Conservation (phyloP, 1,140 invertebrate species). For the Conopomorpha cramerella region DNA sequence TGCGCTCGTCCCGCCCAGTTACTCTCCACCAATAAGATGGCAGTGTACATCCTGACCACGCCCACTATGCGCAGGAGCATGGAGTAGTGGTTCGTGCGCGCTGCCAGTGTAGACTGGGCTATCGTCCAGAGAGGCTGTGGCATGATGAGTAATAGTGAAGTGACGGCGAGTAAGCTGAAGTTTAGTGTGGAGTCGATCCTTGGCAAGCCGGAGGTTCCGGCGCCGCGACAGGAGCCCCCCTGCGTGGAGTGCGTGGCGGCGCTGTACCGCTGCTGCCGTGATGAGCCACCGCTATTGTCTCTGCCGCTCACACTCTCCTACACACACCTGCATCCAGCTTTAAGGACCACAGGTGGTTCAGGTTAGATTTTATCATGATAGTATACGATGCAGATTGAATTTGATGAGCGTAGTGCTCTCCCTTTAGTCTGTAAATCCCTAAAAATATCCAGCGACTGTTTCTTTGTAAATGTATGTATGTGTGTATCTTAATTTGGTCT, state of each 20-base stretch:
- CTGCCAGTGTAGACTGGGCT: too few relatives aligned
- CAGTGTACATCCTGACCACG: constrained; percentile 21
- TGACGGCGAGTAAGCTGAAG: constrained; percentile 37
- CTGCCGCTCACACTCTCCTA: constrained; percentile 35
- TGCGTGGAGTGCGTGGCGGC: constrained; percentile 46
- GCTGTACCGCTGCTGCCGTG: constrained; percentile 42
- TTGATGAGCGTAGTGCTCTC: too few relatives aligned
- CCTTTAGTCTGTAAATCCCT: too few relatives aligned
- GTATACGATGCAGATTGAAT: too few relatives aligned
- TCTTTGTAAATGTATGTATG: too few relatives aligned
- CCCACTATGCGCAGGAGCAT: constrained; percentile 34
- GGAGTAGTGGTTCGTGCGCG: constrained; percentile 1
- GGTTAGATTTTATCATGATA: too few relatives aligned
- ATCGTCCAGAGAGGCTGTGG: constrained; percentile 12
- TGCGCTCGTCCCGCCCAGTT: constrained; percentile 23
- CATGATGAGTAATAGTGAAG: constrained; percentile 22
- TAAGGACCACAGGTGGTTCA: constrained; percentile 39
- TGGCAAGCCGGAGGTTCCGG: constrained; percentile 22
- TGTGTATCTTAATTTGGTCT: too few relatives aligned
- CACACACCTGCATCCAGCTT: constrained; percentile 41
- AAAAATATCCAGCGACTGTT: too few relatives aligned
- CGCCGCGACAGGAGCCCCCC: constrained; percentile 27
- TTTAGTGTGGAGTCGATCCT: constrained; percentile 53
- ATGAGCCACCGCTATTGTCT: constrained; percentile 37
- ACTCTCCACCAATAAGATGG: constrained; percentile 19